phyloP scores from a whole-genome alignment of 2,888 invertebrate genomes.

The Diloba caeruleocephala region DNA sequence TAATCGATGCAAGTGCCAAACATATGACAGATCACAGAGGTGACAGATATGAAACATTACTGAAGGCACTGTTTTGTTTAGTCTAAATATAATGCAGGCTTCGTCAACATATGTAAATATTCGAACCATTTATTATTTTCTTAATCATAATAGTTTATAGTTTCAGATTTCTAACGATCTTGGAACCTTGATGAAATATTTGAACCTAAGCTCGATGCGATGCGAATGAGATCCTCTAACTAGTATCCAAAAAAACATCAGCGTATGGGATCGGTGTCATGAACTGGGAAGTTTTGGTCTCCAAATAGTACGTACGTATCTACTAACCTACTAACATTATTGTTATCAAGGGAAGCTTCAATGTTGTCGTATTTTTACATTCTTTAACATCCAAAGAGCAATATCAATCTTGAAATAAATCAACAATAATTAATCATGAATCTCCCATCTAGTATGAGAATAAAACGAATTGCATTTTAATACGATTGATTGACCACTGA shows the following conservation, averaged over 20 bases:
- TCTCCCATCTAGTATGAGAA: constrained; percentile 14
- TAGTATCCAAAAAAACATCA: neutral
- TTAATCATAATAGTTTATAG: too few relatives aligned
- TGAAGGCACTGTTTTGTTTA: too few relatives aligned
- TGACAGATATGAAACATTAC: too few relatives aligned
- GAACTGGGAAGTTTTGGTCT: neutral
- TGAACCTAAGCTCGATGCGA: neutral
- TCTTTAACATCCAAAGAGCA: neutral
- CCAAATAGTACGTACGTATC: neutral
- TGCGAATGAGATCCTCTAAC: neutral
- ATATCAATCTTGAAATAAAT: constrained; percentile 22
- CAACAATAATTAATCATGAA: too few relatives aligned
- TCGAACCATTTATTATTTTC: too few relatives aligned
- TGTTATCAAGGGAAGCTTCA: neutral
- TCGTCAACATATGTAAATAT: neutral
- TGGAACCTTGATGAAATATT: neutral
- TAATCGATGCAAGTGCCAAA: too few relatives aligned
- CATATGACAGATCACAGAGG: too few relatives aligned
- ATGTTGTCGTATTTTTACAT: neutral
- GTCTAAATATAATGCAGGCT: too few relatives aligned
- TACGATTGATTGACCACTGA: constrained; percentile 22
- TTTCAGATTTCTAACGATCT: neutral
- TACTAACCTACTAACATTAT: neutral
- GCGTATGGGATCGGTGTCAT: neutral
- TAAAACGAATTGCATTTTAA: constrained; percentile 42